Percentiles rank a stretch among this genome's conserved stretches.
phyloP scores from a whole-genome alignment of 1,140 invertebrate species.

The Temnothorax longispinosus region DNA sequence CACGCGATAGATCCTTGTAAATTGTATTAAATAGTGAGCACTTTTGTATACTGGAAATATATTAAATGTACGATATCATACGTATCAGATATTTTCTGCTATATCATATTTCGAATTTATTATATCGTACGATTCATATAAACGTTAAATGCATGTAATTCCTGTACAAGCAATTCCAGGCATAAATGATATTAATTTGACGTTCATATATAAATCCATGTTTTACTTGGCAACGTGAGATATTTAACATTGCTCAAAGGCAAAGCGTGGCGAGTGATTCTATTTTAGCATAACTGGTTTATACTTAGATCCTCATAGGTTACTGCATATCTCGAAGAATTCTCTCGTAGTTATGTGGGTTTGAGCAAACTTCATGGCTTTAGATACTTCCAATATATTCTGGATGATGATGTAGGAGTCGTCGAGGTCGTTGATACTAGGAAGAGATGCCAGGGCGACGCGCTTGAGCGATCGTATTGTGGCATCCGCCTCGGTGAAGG shows the following conservation, averaged over 20 bases:
- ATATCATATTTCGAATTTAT: not conserved
- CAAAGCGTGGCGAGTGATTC: conserved; percentile 38
- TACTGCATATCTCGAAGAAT: conserved; percentile 28
- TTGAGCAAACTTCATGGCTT: conserved; percentile 9
- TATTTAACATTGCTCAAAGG: conserved; percentile 40
- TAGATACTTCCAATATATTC: conserved; percentile 49
- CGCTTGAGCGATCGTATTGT: conserved; percentile 74
- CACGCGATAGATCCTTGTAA: not conserved
- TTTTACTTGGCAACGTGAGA: conserved; percentile 53
- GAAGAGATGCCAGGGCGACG: conserved; percentile 70
- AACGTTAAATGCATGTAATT: conserved; percentile 13
- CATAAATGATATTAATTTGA: conserved; percentile 53
- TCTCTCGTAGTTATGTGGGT: conserved; percentile 8
- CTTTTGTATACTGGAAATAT: not conserved
- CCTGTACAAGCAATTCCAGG: conserved; percentile 4
- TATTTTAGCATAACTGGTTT: conserved; percentile 62
- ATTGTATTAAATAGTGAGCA: not conserved
- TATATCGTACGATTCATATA: conserved; percentile 17
- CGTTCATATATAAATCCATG: conserved; percentile 35
- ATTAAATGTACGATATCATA: not conserved
- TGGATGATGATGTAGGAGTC: conserved; percentile 42
- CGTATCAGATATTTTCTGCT: not conserved
- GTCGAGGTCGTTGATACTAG: conserved; percentile 56
- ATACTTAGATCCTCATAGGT: conserved; percentile 54
- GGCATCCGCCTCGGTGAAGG: conserved; percentile 19